Percentiles rank a stretch among this genome's conserved stretches.
phyloP scores from a whole-genome alignment of 2,113 vertebrate genomes.

The Charina bottae region DNA sequence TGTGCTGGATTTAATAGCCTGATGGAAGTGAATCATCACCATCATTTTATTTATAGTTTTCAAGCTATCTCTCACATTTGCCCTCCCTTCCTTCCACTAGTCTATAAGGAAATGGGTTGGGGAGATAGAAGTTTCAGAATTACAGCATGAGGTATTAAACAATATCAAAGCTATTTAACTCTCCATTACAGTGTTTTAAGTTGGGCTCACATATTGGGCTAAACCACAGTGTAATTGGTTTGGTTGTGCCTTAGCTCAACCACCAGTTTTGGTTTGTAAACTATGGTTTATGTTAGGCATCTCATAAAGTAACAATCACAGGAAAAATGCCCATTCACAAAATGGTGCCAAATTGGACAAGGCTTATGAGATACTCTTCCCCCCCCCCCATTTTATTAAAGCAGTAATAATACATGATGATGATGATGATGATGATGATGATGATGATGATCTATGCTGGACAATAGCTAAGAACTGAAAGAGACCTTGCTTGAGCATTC shows the following conservation, averaged over 20 bases:
- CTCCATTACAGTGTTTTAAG: neutral
- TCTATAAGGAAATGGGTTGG: neutral
- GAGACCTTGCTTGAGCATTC: neutral
- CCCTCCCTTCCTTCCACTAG: neutral
- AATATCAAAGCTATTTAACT: neutral
- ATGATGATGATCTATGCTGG: neutral
- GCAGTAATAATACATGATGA: neutral
- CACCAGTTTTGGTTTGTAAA: neutral
- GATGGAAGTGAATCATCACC: neutral
- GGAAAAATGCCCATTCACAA: neutral
- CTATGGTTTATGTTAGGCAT: neutral
- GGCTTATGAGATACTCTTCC: neutral
- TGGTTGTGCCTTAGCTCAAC: neutral
- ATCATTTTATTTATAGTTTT: neutral
- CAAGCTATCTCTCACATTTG: neutral
- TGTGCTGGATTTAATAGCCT: neutral
- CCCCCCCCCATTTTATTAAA: neutral
- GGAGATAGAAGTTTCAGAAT: neutral
- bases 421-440: neutral
- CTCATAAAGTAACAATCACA: neutral
- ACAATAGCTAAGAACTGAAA: neutral
- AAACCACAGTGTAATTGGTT: neutral
- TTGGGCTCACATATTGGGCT: neutral
- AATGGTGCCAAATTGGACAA: neutral
- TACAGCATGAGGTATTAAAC: neutral